Conservation (phyloP, 2,888 invertebrate genomes). For the Mylabris sibirica region DNA sequence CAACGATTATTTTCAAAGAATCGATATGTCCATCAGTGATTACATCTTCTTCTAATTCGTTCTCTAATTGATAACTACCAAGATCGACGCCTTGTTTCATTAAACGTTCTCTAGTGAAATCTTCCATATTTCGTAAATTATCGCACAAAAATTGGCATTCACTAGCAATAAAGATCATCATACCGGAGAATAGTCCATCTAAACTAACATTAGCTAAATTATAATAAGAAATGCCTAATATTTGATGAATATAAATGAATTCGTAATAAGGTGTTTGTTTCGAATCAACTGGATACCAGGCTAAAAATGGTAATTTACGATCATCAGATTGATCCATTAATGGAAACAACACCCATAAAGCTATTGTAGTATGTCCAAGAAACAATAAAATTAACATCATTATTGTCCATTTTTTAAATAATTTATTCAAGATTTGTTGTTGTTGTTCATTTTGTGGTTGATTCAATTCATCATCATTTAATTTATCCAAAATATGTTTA, state of each 20-base stretch:
- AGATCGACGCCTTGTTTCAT: background rate
- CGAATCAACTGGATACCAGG: slow-evolving; percentile 21
- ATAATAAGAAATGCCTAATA: background rate
- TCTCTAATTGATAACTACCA: background rate
- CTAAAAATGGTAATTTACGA: slow-evolving; percentile 7
- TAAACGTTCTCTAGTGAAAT: background rate
- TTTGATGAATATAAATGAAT: slow-evolving; percentile 19
- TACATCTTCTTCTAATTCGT: background rate
- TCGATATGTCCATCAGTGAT: background rate
- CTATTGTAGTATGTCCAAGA: slow-evolving; percentile 14
- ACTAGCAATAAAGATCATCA: slow-evolving; percentile 12
- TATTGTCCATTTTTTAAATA: slow-evolving; percentile 25
- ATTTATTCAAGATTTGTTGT: slow-evolving; percentile 13
- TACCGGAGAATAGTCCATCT: slow-evolving; percentile 12
- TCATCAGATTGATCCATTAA: slow-evolving; percentile 27
- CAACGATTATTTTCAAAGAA: background rate
- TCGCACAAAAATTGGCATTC: slow-evolving; percentile 24
- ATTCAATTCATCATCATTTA: slow-evolving; percentile 28
- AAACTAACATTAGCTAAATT: background rate
- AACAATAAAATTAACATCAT: slow-evolving; percentile 17
- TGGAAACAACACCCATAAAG: slow-evolving; percentile 11
- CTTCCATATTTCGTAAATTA: slow-evolving; percentile 17
- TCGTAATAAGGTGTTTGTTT: slow-evolving; percentile 19
- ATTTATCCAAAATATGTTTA: slow-evolving; percentile 12
- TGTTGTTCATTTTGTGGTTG: slow-evolving; percentile 33